These are phyloP conservation scores for Catharus minimus DNA, from an alignment of 2,113 vertebrate genomes.

Conservation along the genomic window DNA sequence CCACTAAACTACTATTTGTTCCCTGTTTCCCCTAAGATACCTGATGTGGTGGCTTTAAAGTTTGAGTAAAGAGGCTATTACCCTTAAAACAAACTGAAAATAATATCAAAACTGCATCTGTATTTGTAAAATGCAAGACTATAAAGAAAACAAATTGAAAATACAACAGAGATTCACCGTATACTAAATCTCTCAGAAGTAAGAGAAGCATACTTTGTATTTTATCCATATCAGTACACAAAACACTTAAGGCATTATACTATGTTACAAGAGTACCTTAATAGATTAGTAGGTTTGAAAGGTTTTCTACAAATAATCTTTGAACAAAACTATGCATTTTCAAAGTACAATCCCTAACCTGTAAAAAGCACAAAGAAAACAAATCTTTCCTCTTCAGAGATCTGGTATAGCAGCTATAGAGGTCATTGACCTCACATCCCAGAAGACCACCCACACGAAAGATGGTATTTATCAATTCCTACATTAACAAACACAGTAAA, in stretches of 20 bases:
- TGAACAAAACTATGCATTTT: conserved; percentile 16
- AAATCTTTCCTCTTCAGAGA: conserved; percentile 2
- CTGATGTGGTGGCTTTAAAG: neutral
- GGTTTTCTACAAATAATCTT: neutral
- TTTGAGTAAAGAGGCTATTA: neutral
- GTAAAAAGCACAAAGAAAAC: conserved; percentile 48
- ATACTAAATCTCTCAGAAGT: neutral
- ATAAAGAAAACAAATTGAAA: neutral
- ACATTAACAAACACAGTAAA: conserved; percentile 38
- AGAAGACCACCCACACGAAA: conserved; percentile 66
- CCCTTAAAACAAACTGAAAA: neutral
- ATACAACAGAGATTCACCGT: neutral
- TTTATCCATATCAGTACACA: neutral
- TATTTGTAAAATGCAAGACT: neutral
- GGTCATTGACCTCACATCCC: conserved; percentile 15
- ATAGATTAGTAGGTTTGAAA: neutral
- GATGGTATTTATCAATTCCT: conserved; percentile 3
- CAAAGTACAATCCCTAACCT: neutral
- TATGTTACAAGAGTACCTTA: neutral
- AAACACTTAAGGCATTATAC: neutral
- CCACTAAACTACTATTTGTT: neutral
- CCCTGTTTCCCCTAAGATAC: neutral
- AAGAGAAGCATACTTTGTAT: neutral
- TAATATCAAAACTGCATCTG: neutral
- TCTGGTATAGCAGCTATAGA: neutral